phyloP scores from a whole-genome alignment of 1,140 invertebrate species.

The Probaryconus sp. region DNA sequence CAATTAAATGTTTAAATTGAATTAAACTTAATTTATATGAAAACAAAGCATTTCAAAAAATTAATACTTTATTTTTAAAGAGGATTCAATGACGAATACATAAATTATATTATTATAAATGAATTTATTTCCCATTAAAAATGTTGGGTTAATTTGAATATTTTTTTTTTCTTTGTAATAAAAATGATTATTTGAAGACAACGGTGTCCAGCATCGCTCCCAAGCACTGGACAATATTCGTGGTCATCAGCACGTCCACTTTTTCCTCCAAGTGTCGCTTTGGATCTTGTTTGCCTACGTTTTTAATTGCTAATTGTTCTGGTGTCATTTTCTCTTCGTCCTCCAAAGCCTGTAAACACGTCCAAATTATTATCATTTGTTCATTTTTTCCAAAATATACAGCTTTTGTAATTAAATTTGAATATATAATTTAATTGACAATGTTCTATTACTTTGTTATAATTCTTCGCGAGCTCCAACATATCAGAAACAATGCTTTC shows the following conservation, averaged over 20 bases:
- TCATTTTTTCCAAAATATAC: no score
- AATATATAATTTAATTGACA: neutral
- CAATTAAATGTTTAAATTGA: no score
- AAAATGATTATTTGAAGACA: constrained; percentile 89
- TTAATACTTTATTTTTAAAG: no score
- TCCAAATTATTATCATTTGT: no score
- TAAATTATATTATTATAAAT: no score
- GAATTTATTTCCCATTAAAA: constrained; percentile 57
- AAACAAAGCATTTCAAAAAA: no score
- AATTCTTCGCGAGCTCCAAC: constrained; percentile 98
- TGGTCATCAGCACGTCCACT: constrained; percentile 97
- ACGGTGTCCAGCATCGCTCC: constrained; percentile 99
- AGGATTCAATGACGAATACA: no score
- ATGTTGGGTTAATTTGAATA: constrained; percentile 55
- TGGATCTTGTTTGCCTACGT: constrained; percentile 99
- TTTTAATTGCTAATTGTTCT: constrained; percentile 99
- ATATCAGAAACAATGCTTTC: constrained; percentile 97
- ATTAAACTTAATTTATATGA: no score
- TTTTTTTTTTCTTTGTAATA: constrained; percentile 39
- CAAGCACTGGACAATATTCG: constrained; percentile 99
- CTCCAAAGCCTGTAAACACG: constrained; percentile 87
- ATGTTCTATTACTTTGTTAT: constrained; percentile 98
- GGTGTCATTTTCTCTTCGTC: constrained; percentile 99
- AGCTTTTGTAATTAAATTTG: constrained; percentile 1
- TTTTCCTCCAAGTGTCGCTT: constrained; percentile 99